Conservation (phyloP, 2,797 vertebrate species). For the Rhinoraja longicauda region DNA sequence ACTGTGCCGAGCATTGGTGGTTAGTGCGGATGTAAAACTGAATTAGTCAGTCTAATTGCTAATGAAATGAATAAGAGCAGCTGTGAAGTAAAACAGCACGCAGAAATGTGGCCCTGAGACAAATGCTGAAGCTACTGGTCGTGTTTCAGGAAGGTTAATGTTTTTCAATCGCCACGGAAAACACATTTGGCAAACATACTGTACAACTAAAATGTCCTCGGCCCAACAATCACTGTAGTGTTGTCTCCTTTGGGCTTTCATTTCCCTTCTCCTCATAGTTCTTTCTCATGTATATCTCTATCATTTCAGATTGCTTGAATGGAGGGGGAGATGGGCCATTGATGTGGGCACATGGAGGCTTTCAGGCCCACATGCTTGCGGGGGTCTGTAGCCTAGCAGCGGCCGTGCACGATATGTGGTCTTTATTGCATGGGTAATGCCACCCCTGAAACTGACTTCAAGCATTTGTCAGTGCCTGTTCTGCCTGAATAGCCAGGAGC, state of each 20-base stretch:
- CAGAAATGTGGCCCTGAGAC: neutral
- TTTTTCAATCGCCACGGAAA: constrained; percentile 40
- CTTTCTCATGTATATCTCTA: constrained; percentile 65
- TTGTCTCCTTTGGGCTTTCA: constrained; percentile 50
- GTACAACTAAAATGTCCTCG: constrained; percentile 39
- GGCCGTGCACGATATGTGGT: constrained; percentile 58
- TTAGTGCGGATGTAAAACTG: neutral
- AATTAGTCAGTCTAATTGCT: neutral
- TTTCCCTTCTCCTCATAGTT: constrained; percentile 55
- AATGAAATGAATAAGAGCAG: neutral
- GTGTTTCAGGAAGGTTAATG: constrained; percentile 28
- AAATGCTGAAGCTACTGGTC: constrained; percentile 35
- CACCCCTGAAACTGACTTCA: constrained; percentile 68
- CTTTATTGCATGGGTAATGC: constrained; percentile 69
- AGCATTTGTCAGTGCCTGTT: constrained; percentile 66
- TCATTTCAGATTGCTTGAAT: constrained; percentile 59
- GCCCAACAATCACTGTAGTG: constrained; percentile 41
- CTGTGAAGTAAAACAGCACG: neutral
- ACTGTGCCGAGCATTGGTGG: neutral
- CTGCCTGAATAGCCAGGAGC: constrained; percentile 71
- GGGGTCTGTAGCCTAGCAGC: constrained; percentile 68
- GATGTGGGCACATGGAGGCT: constrained; percentile 60
- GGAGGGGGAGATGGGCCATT: constrained; percentile 62
- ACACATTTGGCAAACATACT: constrained; percentile 42
- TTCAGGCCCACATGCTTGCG: constrained; percentile 60